A percentile compares a stretch with the other conserved stretches of the same genome.
phyloP scores from a whole-genome alignment of 2,113 vertebrate genomes.

The Bujurquina vittata region DNA sequence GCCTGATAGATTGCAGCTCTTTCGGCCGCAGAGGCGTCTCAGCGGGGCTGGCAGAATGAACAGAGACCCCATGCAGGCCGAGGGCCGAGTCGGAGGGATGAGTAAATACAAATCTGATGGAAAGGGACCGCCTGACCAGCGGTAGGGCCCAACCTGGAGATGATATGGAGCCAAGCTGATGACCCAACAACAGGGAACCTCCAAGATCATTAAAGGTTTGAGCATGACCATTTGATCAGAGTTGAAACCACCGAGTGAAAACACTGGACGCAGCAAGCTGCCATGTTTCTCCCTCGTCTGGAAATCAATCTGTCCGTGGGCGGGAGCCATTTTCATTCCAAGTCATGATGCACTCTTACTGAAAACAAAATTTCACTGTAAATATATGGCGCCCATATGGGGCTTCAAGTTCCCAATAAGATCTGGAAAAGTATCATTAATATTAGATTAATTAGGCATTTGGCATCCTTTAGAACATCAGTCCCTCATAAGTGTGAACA shows the following conservation, averaged over 20 bases:
- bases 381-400: background rate
- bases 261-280: slow-evolving; percentile 67
- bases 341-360: slow-evolving; percentile 57
- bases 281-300: slow-evolving; percentile 61
- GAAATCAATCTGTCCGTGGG: slow-evolving; percentile 69
- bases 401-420: background rate
- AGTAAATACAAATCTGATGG: slow-evolving; percentile 74
- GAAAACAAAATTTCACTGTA: background rate
- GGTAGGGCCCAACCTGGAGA: slow-evolving; percentile 56
- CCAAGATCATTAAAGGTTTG: slow-evolving; percentile 70
- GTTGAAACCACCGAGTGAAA: slow-evolving; percentile 68
- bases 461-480: background rate
- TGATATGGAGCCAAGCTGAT: slow-evolving; percentile 71
- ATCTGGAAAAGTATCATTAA: background rate
- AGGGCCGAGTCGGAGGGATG: slow-evolving; percentile 73
- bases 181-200: slow-evolving; percentile 65
- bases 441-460: background rate
- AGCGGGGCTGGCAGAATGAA: slow-evolving; percentile 75
- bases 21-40: slow-evolving; percentile 63
- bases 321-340: slow-evolving; percentile 71
- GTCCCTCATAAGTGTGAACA: background rate
- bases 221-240: slow-evolving; percentile 72
- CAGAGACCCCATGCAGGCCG: slow-evolving; percentile 74
- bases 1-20: slow-evolving; percentile 68
- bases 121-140: slow-evolving; percentile 69